Base-by-base conservation (phyloP, 2,113 vertebrate genomes). In the Gila orcuttii region DNA sequence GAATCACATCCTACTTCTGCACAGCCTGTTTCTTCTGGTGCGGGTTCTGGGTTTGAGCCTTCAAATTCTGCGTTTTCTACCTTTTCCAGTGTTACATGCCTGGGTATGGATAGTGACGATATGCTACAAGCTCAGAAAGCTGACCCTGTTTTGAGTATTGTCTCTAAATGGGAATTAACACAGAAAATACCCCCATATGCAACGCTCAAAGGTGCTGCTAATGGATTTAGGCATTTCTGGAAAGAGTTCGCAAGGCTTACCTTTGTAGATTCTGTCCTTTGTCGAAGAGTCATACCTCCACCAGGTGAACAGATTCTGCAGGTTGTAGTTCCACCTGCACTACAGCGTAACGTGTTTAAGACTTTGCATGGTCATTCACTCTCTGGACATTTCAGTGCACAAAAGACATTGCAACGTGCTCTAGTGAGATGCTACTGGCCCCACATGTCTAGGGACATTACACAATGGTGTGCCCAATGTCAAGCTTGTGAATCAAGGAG, bases 401-500 rank as follows among this genome's bases (percentile, higher is more conserved):
- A 80, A 57, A 87, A 50, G 68, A 87, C 77, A 47, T 28, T 85
- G 31, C 33, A 87, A 23, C 6, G 33, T 47, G 68, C 83, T 4
- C 31, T 73, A 11, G 3, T 15, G 3, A n/a, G 52, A 60, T 87
- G 64, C 28, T 85, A 68, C 31, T 85, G 83, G 86, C 66, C 86
- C 11, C 77, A 80, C 21, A 85, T 84, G 50, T 77, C 3, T 13
- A 57, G n/a, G 6, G 81, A 87, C 73, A 83, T 71, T 39, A 25
- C 19, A 11, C 15, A 79, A 6, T 83, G 79, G 68, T 87, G 81
- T 75, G 25, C 50, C 2, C 42, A 78, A 11, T 84, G 86, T 66
- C 23, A 47, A 23, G 81, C 81, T 23, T 84, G 86, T 87, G 47
- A 84, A 55, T 25, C 81, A 28, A 74, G 74, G 28, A 45, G 82